phyloP scores from a whole-genome alignment of 2,113 vertebrate genomes.

The Neotragus pygmaeus region DNA sequence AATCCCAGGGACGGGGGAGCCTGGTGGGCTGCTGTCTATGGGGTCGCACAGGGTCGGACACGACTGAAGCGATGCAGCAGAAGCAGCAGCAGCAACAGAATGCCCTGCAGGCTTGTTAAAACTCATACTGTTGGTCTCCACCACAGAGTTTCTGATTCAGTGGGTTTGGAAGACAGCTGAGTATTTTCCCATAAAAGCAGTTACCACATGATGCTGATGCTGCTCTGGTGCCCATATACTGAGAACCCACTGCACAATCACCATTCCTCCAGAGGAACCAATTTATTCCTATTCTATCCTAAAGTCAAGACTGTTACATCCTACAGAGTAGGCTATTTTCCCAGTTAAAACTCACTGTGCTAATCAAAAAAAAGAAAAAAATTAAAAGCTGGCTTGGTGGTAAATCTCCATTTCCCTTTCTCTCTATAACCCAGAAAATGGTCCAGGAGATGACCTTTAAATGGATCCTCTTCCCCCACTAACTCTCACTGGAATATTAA shows the following conservation, averaged over 20 bases:
- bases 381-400: background rate
- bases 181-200: background rate
- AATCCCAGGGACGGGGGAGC: too few species aligned
- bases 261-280: background rate
- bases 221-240: background rate
- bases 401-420: background rate
- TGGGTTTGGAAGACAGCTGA: background rate
- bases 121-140: background rate
- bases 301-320: background rate
- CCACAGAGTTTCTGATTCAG: background rate
- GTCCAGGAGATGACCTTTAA: background rate
- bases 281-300: background rate
- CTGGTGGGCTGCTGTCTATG: too few species aligned
- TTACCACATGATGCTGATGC: background rate
- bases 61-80: accelerated
- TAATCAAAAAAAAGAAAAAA: background rate
- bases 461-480: background rate
- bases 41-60: accelerated
- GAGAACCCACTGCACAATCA: background rate
- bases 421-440: background rate
- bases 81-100: background rate
- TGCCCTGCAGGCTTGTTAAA: background rate
- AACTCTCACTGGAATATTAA: conserved; percentile 14
- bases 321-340: background rate
- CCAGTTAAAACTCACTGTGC: background rate